Evolutionary conservation across 2,113 vertebrate genomes (phyloP), one percentile per base, ranked within the genome.

Genomic region (Pluvialis apricaria): DNA sequence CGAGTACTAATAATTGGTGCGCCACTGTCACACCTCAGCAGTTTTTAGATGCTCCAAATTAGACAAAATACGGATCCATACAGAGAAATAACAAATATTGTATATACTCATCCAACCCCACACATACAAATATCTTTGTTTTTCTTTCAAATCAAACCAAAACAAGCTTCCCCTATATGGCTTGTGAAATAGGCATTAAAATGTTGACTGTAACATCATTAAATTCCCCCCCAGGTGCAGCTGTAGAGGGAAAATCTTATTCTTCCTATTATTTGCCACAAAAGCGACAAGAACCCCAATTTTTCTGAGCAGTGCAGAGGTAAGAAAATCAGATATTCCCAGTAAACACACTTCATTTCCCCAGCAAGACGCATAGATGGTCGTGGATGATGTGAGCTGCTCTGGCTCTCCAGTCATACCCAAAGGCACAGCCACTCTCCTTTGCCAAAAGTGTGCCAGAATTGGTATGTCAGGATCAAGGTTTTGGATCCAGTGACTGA

Each of bases 281-380:
- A 49, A 78, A 78, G 5, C 11, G 52, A 72, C 16, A 19, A 32
- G 31, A 71, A 82, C 49, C 40, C 19, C 4, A 31, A 4, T 45
- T 78, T 57, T 73, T 25, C 19, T 44, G 55, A 64, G 40, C 14
- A 11, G 32, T 8, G 22, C 45, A 68, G 61, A 36, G 47, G 55
- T 42, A 24, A 64, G 36, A 57, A 38, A 51, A 26, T 57, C 32
- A 44, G 31, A 28, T 55, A 49, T 13, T n/a, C 11, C 25, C 31
- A 32, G 24, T 4, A 90, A 69, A 47, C 22, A 15, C 7, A 6
- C 28, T 45, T 21, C 26, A 5, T 45, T 64, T 64, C 6, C n/a
- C 57, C 8, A 8, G 12, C 10, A n/a, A 47, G 19, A 34, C 1
- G 2, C 2, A 13, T 4, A n/a, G 34, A 24, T 0, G 1, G 34